A percentile compares a stretch with the other conserved stretches of the same genome.
phyloP scores from a whole-genome alignment of 2,113 vertebrate genomes.

The Scalopus aquaticus region DNA sequence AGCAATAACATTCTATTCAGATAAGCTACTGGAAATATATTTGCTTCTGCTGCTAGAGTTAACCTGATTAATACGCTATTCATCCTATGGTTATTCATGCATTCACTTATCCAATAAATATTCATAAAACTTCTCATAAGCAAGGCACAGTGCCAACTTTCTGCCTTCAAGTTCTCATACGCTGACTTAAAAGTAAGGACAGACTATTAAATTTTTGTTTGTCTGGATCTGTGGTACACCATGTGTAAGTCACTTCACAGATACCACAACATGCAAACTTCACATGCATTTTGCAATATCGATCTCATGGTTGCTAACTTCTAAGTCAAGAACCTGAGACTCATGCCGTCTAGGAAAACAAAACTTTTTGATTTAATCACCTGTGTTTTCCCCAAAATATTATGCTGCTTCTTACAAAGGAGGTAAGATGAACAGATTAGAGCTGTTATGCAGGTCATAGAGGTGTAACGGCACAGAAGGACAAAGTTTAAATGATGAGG shows the following conservation, averaged over 20 bases:
- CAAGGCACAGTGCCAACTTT: slow-evolving; percentile 51
- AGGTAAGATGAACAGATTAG: background rate
- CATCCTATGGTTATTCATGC: slow-evolving; percentile 65
- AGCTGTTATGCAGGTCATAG: background rate
- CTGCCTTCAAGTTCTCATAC: slow-evolving; percentile 42
- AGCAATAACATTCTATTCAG: slow-evolving; percentile 36
- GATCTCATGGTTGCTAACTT: background rate
- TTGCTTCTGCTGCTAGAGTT: slow-evolving; percentile 39
- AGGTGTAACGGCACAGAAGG: background rate
- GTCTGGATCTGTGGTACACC: background rate
- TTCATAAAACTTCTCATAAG: slow-evolving; percentile 57
- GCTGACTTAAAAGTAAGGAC: slow-evolving; percentile 27
- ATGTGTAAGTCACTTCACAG: background rate
- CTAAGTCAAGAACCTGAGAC: background rate
- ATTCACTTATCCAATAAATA: slow-evolving; percentile 69
- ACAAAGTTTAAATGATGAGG: background rate
- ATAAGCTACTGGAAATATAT: slow-evolving; percentile 12
- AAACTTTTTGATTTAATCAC: background rate
- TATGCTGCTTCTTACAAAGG: background rate
- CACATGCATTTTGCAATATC: background rate
- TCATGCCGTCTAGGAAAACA: background rate
- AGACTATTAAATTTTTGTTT: slow-evolving; percentile 25
- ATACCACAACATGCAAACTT: background rate
- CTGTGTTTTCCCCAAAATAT: background rate
- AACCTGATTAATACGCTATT: slow-evolving; percentile 59